Percentiles rank a stretch among this genome's conserved stretches.
Conservation (phyloP, 2,797 vertebrate genomes). For the Lithobates sylvaticus region DNA sequence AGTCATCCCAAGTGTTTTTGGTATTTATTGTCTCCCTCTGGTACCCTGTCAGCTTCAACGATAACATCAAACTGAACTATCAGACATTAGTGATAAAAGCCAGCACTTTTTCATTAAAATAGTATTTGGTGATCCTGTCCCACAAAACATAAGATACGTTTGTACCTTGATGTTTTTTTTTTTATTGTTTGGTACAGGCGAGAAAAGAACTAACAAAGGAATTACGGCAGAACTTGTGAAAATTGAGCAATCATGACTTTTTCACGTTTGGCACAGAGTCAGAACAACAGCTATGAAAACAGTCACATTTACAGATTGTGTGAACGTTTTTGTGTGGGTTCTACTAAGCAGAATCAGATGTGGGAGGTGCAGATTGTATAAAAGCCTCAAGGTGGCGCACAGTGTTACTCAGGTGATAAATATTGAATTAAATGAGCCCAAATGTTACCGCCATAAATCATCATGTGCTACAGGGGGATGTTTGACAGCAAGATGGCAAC, state of each 20-base stretch:
- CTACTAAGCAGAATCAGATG: constrained; percentile 45
- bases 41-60: constrained; percentile 29
- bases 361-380: not conserved
- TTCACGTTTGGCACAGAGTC: constrained; percentile 29
- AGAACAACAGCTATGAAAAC: constrained; percentile 19
- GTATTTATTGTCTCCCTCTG: constrained; percentile 23
- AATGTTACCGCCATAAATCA: constrained; percentile 39
- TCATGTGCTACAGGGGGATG: constrained; percentile 20
- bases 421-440: constrained; percentile 13
- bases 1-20: constrained; percentile 8
- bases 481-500: constrained; percentile 41
- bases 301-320: not conserved
- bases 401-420: constrained; percentile 28
- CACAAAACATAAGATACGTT: not conserved
- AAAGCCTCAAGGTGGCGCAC: not conserved
- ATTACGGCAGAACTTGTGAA: constrained; percentile 3
- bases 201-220: not conserved
- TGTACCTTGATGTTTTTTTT: not conserved
- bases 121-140: constrained; percentile 8
- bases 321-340: not conserved
- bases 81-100: not conserved
- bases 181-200: constrained; percentile 16
- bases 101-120: constrained; percentile 46
- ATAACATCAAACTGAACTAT: not conserved
- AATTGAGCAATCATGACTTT: not conserved